Evolutionary conservation across 2,797 vertebrate genomes (phyloP), one percentile per base, ranked within the genome.

Genomic region (Hoplostethus mediterraneus): DNA sequence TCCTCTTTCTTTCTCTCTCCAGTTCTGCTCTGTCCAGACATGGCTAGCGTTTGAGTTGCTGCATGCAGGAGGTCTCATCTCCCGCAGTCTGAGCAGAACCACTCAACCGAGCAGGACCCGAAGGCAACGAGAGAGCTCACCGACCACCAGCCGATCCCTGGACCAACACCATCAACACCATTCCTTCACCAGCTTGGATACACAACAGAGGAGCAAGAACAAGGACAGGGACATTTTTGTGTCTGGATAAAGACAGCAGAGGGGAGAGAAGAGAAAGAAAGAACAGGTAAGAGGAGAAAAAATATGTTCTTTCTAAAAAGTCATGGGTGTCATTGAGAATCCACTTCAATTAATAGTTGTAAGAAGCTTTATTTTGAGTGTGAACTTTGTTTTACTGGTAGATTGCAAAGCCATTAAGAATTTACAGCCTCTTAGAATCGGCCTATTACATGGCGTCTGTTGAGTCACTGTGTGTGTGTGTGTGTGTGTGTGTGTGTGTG

Each of bases 201-300:
- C 42, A 38, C 58, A 45, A 47, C 49, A 21, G 47, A 40, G 49
- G 3, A 17, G 6, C 49, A 40, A 3, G 47, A 73, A 48, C 3
- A 76, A 60, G 63, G 45, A 48, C 54, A 48, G 54, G 11, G 63
- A 33, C 33, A 25, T n/a, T 52, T 31, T 51, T 58, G 71, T 67
- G 52, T 68, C 59, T 38, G 1, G 17, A 65, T 33, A 62, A 77
- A 74, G 44, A 45, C 4, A 17, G 0, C 5, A 13, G 54, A 73
- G 31, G 21, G 53, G 51, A 44, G 31, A 52, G 57, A 9, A 30
- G 33, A 47, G 40, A 16, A 17, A 67, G 21, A 30, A 59, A 42
- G 31, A 63, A 65, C 54, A 74, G 87, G 86, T 90, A 85, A 16
- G 81, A n/a, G 4, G 56, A 42, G 21, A 21, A 12, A 42, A 42